Percentiles rank a stretch among this genome's conserved stretches.
phyloP scores from a whole-genome alignment of 2,113 vertebrate genomes.

The Parus major region DNA sequence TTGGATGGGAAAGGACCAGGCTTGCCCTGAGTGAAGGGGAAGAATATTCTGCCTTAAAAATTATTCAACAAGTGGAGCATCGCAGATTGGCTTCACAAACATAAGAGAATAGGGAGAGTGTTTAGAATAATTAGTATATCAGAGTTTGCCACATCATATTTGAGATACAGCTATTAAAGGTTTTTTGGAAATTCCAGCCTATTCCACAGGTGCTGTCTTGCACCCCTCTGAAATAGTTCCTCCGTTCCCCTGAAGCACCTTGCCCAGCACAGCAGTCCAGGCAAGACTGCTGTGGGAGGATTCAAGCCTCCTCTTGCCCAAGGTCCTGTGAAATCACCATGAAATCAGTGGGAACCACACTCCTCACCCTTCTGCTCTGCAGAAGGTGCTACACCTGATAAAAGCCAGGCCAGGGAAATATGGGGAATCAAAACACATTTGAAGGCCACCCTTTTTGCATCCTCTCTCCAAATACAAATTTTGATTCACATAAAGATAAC shows the following conservation, averaged over 20 bases:
- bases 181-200: background rate
- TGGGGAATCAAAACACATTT: rapidly evolving
- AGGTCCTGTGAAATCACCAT: background rate
- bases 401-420: background rate
- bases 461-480: background rate
- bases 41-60: background rate
- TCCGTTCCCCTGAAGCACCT: background rate
- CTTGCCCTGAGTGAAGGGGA: background rate
- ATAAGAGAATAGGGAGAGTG: background rate
- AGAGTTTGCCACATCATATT: background rate
- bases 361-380: background rate
- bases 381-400: background rate
- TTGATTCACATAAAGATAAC: background rate
- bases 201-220: background rate
- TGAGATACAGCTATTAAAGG: background rate
- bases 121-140: background rate
- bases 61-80: background rate
- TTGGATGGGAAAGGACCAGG: background rate
- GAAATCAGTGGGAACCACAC: background rate
- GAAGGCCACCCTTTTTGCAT: background rate
- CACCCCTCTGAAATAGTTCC: background rate
- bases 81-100: background rate
- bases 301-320: background rate
- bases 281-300: background rate
- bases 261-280: rapidly evolving